Conservation (phyloP, 37 sponge, comb jelly and placozoan genomes). For the Diacarnus erythraeanus region DNA sequence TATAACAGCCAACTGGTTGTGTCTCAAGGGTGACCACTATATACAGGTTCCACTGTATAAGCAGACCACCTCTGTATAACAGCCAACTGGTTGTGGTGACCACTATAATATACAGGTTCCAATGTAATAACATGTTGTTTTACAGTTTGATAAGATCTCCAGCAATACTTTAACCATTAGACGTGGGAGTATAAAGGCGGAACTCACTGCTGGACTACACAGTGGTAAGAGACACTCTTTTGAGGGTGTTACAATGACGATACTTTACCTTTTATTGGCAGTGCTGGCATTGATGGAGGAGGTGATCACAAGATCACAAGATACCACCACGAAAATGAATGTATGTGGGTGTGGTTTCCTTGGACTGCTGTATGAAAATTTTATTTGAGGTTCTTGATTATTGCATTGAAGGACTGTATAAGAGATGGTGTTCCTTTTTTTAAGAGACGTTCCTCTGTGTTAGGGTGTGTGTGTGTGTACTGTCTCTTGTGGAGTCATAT, state of each 20-base stretch:
- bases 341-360: neutral
- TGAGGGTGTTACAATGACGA: neutral
- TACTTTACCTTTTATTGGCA: neutral
- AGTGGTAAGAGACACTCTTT: neutral
- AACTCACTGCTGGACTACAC: neutral
- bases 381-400: too few species aligned
- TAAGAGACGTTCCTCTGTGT: too few species aligned
- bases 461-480: too few species aligned
- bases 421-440: too few species aligned
- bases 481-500: neutral
- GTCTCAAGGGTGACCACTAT: too few species aligned
- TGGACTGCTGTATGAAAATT: too few species aligned
- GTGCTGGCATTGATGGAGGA: constrained; percentile 30
- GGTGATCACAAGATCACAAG: neutral
- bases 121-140: neutral
- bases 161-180: neutral
- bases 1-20: too few species aligned
- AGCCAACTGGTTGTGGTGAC: too few species aligned
- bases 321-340: neutral
- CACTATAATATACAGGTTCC: neutral
- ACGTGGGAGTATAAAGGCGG: neutral
- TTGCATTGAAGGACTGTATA: too few species aligned
- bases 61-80: too few species aligned
- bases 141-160: constrained; percentile 3
- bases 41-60: too few species aligned